phyloP scores from a whole-genome alignment of 2,888 invertebrate species.

The Chorisops tibialis region DNA sequence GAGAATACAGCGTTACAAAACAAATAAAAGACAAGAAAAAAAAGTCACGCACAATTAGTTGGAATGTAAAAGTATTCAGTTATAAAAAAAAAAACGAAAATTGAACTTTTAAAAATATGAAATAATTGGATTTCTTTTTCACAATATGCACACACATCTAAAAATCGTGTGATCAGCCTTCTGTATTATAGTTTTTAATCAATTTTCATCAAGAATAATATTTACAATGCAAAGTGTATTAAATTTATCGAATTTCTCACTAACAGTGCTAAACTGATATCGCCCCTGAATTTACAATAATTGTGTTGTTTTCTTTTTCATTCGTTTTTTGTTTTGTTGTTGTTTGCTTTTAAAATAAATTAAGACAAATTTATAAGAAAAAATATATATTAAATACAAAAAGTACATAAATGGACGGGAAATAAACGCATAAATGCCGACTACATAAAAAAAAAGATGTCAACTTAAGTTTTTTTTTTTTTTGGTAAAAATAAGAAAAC shows the following conservation, averaged over 20 bases:
- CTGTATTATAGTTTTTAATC: neutral
- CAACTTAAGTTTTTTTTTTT: constrained; percentile 33
- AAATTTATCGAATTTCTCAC: too few relatives aligned
- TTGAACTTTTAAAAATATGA: too few relatives aligned
- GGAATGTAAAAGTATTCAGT: too few relatives aligned
- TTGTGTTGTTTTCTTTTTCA: constrained; percentile 29
- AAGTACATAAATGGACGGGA: constrained; percentile 40
- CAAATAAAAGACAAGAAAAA: neutral
- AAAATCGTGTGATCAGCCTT: constrained; percentile 2
- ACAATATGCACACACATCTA: too few relatives aligned
- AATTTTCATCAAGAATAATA: too few relatives aligned
- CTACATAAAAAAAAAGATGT: constrained; percentile 29
- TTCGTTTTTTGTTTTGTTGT: constrained; percentile 20
- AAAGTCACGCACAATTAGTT: too few relatives aligned
- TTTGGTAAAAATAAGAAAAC: too few relatives aligned
- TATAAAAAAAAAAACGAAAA: too few relatives aligned
- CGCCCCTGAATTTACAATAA: constrained; percentile 7
- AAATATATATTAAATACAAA: constrained; percentile 16
- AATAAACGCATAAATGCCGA: constrained; percentile 34
- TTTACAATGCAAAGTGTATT: too few relatives aligned
- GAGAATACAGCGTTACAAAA: neutral
- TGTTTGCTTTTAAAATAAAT: constrained; percentile 25
- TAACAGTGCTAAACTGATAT: too few relatives aligned
- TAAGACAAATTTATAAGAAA: constrained; percentile 36
- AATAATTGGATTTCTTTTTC: too few relatives aligned